Base-by-base conservation (phyloP, 30 jellyfish, hydroid and myxozoan species). In the Morbakka virulenta region DNA sequence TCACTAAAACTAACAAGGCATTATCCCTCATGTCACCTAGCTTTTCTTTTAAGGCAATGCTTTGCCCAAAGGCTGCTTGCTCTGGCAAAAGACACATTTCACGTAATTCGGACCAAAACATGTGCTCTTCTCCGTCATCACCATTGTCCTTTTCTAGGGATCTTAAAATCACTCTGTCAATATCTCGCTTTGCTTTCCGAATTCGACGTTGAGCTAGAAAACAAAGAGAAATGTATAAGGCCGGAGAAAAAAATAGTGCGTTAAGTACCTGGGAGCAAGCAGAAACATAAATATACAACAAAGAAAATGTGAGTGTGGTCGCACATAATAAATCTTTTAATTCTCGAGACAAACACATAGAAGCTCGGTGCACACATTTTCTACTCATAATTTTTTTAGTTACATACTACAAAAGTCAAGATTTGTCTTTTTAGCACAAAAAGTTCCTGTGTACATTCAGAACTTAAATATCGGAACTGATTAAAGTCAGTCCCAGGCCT, bases 61-160 rank as follows among this genome's bases (percentile, higher is more conserved):
- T 85, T 64, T 79, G 88, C 13, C 82, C 77, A 64, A 92, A 92
- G 0, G 98, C 98, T 4, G 98, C 98, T 69, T 92, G 96, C 72
- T 85, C 98, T 0, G 98, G 98, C 31, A 85, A 71, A 27, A 92
- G 77, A 52, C 98, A 92, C 48, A 74, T 36, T 13, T 81, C 73
- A 24, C 95, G 71, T 61, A 92, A 77, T 17, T 62, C 76, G 14
- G 61, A 77, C 98, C 98, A 92, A 52, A 92, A 85, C 4, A 49
- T 47, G 49, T 29, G 29, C 76, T 92, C 98, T 27, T 64, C 90
- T 0, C 93, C 95, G 6, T 79, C 95, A 50, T 90, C 98, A 41
- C 76, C 78, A 72, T 82, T 86, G 22, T 76, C 95, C 20, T 35
- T 33, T 47, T 80, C 87, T 35, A 92, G 35, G 20, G 30, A 41